Evolutionary conservation across 2,888 invertebrate genomes (phyloP), one percentile per base, ranked within the genome.

Genomic region (Carabus problematicus): DNA sequence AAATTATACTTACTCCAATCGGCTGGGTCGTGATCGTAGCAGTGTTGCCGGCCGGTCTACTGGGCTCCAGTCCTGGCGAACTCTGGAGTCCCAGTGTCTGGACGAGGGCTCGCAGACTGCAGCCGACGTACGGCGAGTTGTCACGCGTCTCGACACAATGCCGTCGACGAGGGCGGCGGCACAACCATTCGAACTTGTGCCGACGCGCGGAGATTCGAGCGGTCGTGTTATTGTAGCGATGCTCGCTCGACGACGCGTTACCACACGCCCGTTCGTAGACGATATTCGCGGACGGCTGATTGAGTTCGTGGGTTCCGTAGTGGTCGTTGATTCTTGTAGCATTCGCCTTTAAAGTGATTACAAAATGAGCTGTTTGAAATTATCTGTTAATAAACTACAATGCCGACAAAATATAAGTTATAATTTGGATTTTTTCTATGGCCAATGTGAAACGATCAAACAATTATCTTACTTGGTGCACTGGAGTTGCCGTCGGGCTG

Each of bases 401-500:
- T n/a, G n/a, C n/a, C n/a, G 29, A 3, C 29, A 29, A 29, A 6
- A 29, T 29, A 29, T 29, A 29, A 29, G 6, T 29, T 29, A 2
- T 29, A 29, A 29, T 29, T 29, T 29, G 6, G 6, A 29, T 29
- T 29, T 29, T 2, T 29, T 29, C 6, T 2, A 29, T 6, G 29
- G 6, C 29, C 29, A 3, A 3, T 45, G 45, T 45, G 45, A 7
- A 45, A 45, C n/a, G 45, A 45, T 45, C 3, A 7, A 45, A 45
- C n/a, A 7, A 45, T 49, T 70, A 54, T 76, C 78, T 76, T 76
- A 83, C 85, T 84, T 86, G 42, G 86, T 85, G 72, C 86, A 87
- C 74, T 85, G 85, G 39, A 88, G 80, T 74, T 87, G 87, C 60
- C 82, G 78, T 72, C 84, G 84, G 63, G 85, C 84, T 58, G 84